phyloP scores from a whole-genome alignment of 2,888 invertebrate species.

The Phragmatobia fuliginosa region DNA sequence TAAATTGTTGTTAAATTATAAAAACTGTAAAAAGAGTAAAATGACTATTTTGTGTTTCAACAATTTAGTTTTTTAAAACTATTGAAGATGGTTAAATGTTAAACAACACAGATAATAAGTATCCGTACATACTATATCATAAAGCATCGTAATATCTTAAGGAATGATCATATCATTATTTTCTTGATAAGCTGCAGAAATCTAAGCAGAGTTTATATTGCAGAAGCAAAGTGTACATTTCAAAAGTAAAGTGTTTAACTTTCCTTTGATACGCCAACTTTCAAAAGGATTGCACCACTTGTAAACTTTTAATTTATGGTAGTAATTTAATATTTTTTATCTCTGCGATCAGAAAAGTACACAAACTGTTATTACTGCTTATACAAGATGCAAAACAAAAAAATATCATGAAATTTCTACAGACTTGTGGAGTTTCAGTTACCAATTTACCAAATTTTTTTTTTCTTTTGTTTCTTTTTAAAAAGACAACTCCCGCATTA shows the following conservation, averaged over 20 bases:
- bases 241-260: background rate
- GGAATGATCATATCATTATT: too few species aligned
- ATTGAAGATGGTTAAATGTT: too few species aligned
- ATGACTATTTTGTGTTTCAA: too few species aligned
- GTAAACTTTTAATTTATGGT: background rate
- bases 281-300: background rate
- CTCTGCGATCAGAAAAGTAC: background rate
- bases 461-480: too few species aligned
- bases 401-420: background rate
- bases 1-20: too few species aligned
- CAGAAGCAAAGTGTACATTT: background rate
- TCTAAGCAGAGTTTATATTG: background rate
- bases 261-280: background rate
- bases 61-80: too few species aligned
- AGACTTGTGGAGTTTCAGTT: background rate
- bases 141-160: too few species aligned
- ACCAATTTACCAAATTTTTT: background rate
- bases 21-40: too few species aligned
- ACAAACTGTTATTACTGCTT: background rate
- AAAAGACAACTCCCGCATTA: too few species aligned
- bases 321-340: slow-evolving; percentile 1
- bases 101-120: too few species aligned
- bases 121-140: too few species aligned
- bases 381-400: background rate
- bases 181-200: too few species aligned